phyloP scores from a whole-genome alignment of 23 tunicate genomes.

The Corella eumyota region DNA sequence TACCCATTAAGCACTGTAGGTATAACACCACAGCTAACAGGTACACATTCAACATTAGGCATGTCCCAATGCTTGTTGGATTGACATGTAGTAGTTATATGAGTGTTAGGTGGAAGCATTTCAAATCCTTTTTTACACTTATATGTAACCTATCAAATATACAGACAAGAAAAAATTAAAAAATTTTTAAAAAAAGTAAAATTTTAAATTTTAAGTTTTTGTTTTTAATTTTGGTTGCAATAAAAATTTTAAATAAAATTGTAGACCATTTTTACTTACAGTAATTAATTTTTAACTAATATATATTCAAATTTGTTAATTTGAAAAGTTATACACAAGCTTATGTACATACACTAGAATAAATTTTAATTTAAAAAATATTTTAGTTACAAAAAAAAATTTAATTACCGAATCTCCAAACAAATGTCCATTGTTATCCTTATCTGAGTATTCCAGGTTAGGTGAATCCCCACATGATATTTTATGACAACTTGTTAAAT shows the following conservation, averaged over 20 bases:
- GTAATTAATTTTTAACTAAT: no score
- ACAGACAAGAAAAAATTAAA: no score
- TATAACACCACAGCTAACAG: conserved; percentile 29
- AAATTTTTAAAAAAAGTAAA: not conserved
- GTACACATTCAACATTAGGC: conserved; percentile 26
- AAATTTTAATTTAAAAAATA: no score
- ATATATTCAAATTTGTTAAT: no score
- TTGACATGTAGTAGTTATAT: conserved; percentile 17
- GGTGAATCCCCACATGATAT: conserved; percentile 37
- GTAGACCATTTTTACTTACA: no score
- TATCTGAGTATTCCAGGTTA: conserved; percentile 15
- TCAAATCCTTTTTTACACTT: conserved; percentile 25
- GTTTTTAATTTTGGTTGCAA: no score
- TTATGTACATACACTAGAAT: no score
- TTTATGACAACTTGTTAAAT: no score
- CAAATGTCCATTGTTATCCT: conserved; percentile 13
- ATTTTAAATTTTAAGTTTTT: not conserved
- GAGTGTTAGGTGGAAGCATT: conserved; percentile 11
- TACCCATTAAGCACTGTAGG: conserved; percentile 39
- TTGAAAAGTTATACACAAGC: no score
- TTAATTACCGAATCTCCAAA: conserved; percentile 37
- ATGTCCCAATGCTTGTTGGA: conserved; percentile 47
- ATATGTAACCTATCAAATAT: conserved; percentile 39
- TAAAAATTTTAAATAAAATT: no score
- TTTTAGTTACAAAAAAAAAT: not conserved